These are phyloP conservation scores for Pseudochirops corinnae DNA, from an alignment of 2,797 vertebrate genomes.

Conservation along the genomic window DNA sequence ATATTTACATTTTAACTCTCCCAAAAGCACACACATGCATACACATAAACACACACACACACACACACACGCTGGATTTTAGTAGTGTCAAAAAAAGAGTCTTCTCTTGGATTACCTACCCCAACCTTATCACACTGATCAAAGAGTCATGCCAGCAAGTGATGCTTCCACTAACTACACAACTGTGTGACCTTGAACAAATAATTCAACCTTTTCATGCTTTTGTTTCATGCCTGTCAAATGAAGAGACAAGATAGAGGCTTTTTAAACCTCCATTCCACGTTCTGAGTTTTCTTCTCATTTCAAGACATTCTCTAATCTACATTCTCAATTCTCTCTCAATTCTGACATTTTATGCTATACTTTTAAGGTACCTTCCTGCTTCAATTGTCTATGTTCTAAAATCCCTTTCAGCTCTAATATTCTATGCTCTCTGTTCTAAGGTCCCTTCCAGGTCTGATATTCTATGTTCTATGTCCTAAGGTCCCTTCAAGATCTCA, in stretches of 20 bases:
- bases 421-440: not conserved
- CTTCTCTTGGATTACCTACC: not conserved
- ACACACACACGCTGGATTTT: not conserved
- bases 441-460: not conserved
- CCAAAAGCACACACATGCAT: not conserved
- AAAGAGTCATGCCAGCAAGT: not conserved
- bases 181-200: not conserved
- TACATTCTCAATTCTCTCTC: not conserved
- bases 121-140: not conserved
- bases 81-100: not conserved
- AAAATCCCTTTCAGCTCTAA: not conserved
- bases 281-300: not conserved
- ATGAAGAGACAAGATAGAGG: not conserved
- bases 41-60: not conserved
- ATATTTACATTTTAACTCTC: not conserved
- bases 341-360: no score
- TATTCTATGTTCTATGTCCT: not conserved
- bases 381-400: not conserved
- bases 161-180: not conserved
- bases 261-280: not conserved
- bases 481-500: not conserved
- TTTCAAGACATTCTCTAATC: not conserved
- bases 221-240: slow-evolving; percentile 3
- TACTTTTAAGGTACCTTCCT: not conserved
- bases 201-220: not conserved